These are phyloP conservation scores for Chroicocephalus ridibundus DNA, from an alignment of 2,113 vertebrate genomes.

Conservation along the genomic window DNA sequence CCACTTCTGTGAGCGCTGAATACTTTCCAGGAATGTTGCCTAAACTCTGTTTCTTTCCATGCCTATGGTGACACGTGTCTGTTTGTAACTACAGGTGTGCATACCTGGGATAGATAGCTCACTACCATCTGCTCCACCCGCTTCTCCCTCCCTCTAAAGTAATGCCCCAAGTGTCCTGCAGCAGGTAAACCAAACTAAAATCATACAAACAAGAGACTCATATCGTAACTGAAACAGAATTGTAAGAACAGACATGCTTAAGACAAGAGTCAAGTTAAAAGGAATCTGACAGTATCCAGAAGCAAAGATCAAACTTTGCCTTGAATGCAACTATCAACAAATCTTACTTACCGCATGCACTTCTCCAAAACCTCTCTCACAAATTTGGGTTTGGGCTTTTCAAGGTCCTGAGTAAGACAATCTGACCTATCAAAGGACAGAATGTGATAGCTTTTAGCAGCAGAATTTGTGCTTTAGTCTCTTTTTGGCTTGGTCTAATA, in stretches of 20 bases:
- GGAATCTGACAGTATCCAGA: neutral
- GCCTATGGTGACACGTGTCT: neutral
- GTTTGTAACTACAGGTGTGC: neutral
- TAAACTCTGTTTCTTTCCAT: neutral
- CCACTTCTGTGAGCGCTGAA: neutral
- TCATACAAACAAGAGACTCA: neutral
- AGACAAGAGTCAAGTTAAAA: neutral
- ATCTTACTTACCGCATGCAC: conserved; percentile 86
- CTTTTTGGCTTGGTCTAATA: neutral
- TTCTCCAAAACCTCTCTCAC: conserved; percentile 97
- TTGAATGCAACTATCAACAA: neutral
- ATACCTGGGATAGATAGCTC: neutral
- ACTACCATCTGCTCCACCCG: neutral
- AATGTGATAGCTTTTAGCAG: neutral
- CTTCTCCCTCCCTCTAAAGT: neutral
- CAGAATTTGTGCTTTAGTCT: neutral
- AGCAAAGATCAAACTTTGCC: neutral
- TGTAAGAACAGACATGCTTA: neutral
- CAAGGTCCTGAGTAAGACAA: conserved; percentile 88
- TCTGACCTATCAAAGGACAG: conserved; percentile 83
- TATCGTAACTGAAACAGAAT: neutral
- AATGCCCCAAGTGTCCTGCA: neutral
- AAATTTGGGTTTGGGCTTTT: conserved; percentile 97
- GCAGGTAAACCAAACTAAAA: neutral
- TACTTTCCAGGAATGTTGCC: neutral